Evolutionary conservation across 2,888 invertebrate genomes (phyloP), one percentile per base, ranked within the genome.

Genomic region (Sceliomorpha sp.): DNA sequence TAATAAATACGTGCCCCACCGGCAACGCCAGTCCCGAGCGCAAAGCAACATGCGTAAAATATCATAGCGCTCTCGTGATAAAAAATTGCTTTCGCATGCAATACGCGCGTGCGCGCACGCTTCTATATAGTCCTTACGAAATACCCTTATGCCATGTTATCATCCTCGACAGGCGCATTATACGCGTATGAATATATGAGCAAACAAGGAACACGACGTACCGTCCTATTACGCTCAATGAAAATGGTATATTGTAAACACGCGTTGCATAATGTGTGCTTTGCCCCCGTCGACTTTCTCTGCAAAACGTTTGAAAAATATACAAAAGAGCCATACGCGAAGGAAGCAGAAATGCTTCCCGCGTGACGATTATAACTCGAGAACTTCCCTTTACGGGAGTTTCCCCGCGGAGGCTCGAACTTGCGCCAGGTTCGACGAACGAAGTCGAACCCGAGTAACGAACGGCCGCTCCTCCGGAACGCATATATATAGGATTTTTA

Each of bases 41-140:
- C 44, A 27, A 48, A 36, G 55, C 55, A 42, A 10, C 29, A 24
- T 37, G 62, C 53, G 47, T 37, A 53, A 55, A 63, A 63, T 55
- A 44, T 42, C 32, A 26, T 34, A n/a, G 17, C 27, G 6, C 17
- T 24, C 17, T n/a, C 13, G 40, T 24, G 14, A 17, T 40, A 55
- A 29, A 13, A 8, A 12, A 7, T 8, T 40, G 5, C 13, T 20
- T 42, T 26, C 27, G n/a, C 42, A 27, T 42, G 27, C 13, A 20
- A 20, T 20, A 27, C 1, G n/a, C 12, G 13, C 12, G 42, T 2
- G 20, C 42, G 8, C 2, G 5, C 42, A 42, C 27, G 42, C 13
- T 42, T 42, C 14, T 4, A 7, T 24, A 29, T n/a, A 12, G 20
- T 20, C 17, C 31, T 42, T 40, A 40, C 24, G 53, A 42, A 53